These are phyloP conservation scores for Clinocottus analis DNA, from an alignment of 2,113 vertebrate species.

Conservation along the genomic window DNA sequence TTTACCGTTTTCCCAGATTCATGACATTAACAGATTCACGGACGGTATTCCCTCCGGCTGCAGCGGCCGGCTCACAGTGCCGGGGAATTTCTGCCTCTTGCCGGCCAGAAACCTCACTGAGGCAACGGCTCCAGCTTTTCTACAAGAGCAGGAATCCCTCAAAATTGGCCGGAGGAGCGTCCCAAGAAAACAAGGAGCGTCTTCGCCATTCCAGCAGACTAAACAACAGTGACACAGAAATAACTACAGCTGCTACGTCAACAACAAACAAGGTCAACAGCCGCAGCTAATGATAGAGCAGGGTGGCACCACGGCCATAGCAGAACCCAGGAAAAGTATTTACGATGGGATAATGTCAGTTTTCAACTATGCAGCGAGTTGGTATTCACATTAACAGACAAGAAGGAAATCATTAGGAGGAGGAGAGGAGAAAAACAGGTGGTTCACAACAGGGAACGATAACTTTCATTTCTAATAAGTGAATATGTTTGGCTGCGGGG, in stretches of 20 bases:
- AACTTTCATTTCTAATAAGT: not conserved
- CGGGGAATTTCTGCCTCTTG: slow-evolving; percentile 56
- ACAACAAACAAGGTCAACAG: slow-evolving; percentile 50
- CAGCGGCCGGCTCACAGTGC: slow-evolving; percentile 32
- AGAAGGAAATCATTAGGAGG: not conserved
- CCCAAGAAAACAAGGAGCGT: slow-evolving; percentile 48
- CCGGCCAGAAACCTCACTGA: slow-evolving; percentile 45
- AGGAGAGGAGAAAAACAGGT: slow-evolving; percentile 34
- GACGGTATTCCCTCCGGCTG: slow-evolving; percentile 35
- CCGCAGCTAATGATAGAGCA: slow-evolving; percentile 59
- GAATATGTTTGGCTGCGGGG: not conserved
- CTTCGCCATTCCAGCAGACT: slow-evolving; percentile 51
- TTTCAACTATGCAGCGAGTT: not conserved
- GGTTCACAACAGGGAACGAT: not conserved
- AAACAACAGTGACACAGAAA: slow-evolving; percentile 63
- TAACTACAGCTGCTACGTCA: slow-evolving; percentile 56
- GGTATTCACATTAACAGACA: slow-evolving; percentile 33
- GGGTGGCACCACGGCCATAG: slow-evolving; percentile 37
- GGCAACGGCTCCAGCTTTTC: slow-evolving; percentile 38
- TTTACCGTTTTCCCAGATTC: slow-evolving; percentile 39
- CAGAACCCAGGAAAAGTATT: slow-evolving; percentile 41
- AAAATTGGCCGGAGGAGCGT: slow-evolving; percentile 8
- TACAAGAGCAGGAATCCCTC: slow-evolving; percentile 54
- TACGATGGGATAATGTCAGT: slow-evolving; percentile 51
- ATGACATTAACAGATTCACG: slow-evolving; percentile 44